phyloP scores from a whole-genome alignment of 2,888 invertebrate genomes.

The Plutella xylostella region DNA sequence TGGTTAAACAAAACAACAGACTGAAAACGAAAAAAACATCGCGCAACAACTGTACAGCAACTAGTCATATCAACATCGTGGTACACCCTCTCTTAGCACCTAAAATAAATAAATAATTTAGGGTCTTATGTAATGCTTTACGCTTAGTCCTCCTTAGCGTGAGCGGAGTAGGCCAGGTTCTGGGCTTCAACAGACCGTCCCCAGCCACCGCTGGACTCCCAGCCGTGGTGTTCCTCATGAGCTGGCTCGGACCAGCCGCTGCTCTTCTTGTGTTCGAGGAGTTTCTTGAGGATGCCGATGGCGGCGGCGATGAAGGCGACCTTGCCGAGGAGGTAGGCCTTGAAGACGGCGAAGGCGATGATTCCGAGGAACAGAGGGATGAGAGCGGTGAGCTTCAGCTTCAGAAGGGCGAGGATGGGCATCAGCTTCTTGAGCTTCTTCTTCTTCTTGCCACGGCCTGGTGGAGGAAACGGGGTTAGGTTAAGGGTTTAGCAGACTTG shows the following conservation, averaged over 20 bases:
- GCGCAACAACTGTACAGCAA: too few relatives aligned
- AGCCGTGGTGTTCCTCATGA: conserved; percentile 66
- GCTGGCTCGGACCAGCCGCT: conserved; percentile 79
- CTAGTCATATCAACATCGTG: neutral
- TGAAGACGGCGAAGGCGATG: conserved; percentile 84
- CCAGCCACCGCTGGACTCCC: conserved; percentile 64
- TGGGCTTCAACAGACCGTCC: conserved; percentile 76
- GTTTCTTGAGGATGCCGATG: conserved; percentile 75
- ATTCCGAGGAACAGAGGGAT: conserved; percentile 80
- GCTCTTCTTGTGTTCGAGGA: conserved; percentile 78
- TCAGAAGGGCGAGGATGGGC: conserved; percentile 80
- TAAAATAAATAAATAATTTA: conserved; percentile 17
- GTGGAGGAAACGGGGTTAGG: conserved; percentile 15
- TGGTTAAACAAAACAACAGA: conserved; percentile 25
- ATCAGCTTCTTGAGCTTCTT: conserved; percentile 81
- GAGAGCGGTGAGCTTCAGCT: conserved; percentile 81
- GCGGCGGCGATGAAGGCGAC: conserved; percentile 83
- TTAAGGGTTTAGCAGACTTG: conserved; percentile 6
- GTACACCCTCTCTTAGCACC: neutral
- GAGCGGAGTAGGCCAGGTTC: conserved; percentile 77
- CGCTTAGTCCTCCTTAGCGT: conserved; percentile 52
- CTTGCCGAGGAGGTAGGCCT: conserved; percentile 86
- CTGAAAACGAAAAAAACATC: conserved; percentile 2
- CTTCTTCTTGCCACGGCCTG: conserved; percentile 85
- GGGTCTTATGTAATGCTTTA: conserved; percentile 8